Evolutionary conservation across 1,140 invertebrate genomes (phyloP), one percentile per base, ranked within the genome.

Genomic region (Trichomalopsis sarcophagae): DNA sequence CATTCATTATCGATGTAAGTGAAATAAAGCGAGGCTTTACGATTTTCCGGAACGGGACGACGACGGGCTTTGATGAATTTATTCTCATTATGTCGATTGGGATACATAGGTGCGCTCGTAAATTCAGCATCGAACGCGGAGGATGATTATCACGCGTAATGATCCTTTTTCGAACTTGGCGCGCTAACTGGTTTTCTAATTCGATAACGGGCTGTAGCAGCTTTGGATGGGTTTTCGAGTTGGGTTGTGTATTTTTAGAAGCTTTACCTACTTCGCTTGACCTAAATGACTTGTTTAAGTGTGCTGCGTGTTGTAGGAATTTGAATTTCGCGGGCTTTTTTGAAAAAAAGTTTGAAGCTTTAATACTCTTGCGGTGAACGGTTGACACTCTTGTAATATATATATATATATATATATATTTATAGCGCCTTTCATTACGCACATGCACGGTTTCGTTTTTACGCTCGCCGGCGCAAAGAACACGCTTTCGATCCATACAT

Each of bases 371-470:
- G 47, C n/a, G 27, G 27, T 27, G 1, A 62, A 62, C 55, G 55
- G 55, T 62, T 7, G 55, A 55, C 17, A 14, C 0, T 55, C 14
- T 50, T 50, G 13, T 17, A 17, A 50, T 50, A 50, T 50, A 27
- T 27, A 50, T 14, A 4, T 50, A 50, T 14, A 50, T n/a, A n/a
- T n/a, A 50, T 50, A 50, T 50, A 27, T 27, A 50, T 14, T 14
- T 50, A 50, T 14, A 50, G 40, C 40, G 40, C 40, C 1, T 44
- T 44, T 10, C 40, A 66, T 23, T 21, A 7, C 27, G 14, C 69
- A 30, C 86, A 87, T 68, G 44, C 44, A 23, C 50, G 75, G 77
- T 86, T n/a, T 68, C 36, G 84, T 87, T 86, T 81, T 86, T 87
- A 79, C 68, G 76, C 69, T 71, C 17, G 27, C 27, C 27, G 10